Evolutionary conservation across 1,140 invertebrate species (phyloP).

Genomic region (Carcinoscorpius rotundicauda): DNA sequence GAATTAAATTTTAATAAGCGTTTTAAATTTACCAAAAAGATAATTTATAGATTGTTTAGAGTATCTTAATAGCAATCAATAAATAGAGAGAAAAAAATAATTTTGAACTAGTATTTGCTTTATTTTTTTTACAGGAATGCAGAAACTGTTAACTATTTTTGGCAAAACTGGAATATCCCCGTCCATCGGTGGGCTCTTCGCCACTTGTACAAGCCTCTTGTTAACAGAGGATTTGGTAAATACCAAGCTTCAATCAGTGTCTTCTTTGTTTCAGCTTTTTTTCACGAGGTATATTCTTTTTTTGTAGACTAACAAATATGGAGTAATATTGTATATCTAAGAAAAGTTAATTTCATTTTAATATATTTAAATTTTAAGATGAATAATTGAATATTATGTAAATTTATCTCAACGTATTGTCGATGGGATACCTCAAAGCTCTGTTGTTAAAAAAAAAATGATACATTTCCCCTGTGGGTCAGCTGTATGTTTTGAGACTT

Average conservation of each 20-base stretch:
- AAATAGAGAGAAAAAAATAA: no score
- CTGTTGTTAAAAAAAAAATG: no score
- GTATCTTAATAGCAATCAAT: no score
- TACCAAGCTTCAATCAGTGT: slow-evolving; percentile 62
- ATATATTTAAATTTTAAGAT: slow-evolving; percentile 8
- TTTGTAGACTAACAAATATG: neutral
- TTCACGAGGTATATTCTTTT: slow-evolving; percentile 59
- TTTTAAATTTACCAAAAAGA: no score
- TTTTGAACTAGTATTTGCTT: no score
- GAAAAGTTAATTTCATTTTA: slow-evolving; percentile 3
- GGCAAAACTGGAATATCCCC: slow-evolving; percentile 96
- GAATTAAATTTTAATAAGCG: no score
- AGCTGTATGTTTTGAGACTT: neutral
- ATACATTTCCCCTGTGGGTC: no score
- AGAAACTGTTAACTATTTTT: slow-evolving; percentile 88
- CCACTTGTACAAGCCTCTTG: slow-evolving; percentile 86
- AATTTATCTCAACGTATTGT: no score
- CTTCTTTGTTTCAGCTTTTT: slow-evolving; percentile 93
- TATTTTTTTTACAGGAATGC: slow-evolving; percentile 51
- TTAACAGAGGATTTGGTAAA: slow-evolving; percentile 66
- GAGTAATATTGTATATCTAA: neutral
- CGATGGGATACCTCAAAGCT: no score
- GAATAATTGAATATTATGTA: no score
- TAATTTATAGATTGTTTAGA: no score
- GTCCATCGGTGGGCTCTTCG: slow-evolving; percentile 78